Evolutionary conservation across 2,113 vertebrate species (phyloP), one percentile per base, ranked within the genome.

Genomic region (Panthera leo): DNA sequence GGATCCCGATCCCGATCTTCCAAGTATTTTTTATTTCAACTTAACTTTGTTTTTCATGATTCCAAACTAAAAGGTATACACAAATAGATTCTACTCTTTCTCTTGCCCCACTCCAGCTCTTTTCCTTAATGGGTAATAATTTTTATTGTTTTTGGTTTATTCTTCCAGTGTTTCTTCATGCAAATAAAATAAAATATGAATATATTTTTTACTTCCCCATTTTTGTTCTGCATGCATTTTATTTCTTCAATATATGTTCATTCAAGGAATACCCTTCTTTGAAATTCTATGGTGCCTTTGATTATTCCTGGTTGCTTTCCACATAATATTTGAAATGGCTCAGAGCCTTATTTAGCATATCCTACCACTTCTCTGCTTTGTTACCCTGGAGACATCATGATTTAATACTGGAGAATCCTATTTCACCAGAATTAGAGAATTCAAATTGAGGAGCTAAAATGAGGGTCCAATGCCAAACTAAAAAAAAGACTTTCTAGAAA

Each of bases 351-450:
- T 79, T 95, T 92, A 95, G 68, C 34, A 84, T n/a, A 90, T 79
- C 42, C 23, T 89, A 92, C 67, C 90, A 85, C 67, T 58, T 95
- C 73, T 98, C 73, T 94, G 58, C 36, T 93, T 82, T 91, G 79
- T 96, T 91, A 78, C 96, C 91, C 90, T 95, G 94, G 96, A 91
- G 97, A 97, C 67, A 91, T 85, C 78, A 91, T 80, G 78, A 63
- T 91, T 91, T 95, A 89, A 97, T 55, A 87, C 55, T 65, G 67
- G 94, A 85, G 55, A 91, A 91, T 78, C 79, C 83, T 55, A 48
- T 94, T 83, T 92, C 63, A 51, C n/a, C 63, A 82, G 76, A 71
- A 68, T 85, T 85, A 75, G 48, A 95, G 67, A 95, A 93, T 82
- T 86, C 45, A 94, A 94, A 94, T 75, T 8, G 36, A 97, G 45